A percentile compares a stretch with the other conserved stretches of the same genome.
These are phyloP conservation scores for Sinopyrophorus schimmeli DNA, from an alignment of 2,888 invertebrate species.

Conservation along the genomic window DNA sequence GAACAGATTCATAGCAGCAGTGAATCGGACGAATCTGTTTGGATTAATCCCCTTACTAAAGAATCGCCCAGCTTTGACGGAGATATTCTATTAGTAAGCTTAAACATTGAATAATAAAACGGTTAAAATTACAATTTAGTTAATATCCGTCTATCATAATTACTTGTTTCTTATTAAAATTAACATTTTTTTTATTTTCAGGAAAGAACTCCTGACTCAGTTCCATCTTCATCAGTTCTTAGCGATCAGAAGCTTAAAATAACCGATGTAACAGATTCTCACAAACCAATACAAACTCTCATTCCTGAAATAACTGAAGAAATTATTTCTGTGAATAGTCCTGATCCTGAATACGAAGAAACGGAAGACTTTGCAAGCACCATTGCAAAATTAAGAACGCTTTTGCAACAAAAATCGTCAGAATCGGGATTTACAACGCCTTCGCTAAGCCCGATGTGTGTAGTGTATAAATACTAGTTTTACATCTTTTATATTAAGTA, in stretches of 20 bases:
- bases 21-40: conserved; percentile 46
- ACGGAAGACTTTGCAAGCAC: conserved; percentile 72
- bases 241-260: not conserved
- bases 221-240: not conserved
- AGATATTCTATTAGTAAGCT: conserved; percentile 45
- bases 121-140: no score
- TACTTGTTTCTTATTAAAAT: not conserved
- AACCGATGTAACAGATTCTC: not conserved
- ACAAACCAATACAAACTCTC: conserved; percentile 4
- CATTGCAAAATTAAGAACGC: conserved; percentile 68
- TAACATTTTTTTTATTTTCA: conserved; percentile 1
- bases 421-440: conserved; percentile 52
- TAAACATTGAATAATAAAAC: no score
- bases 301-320: conserved; percentile 37
- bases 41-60: conserved; percentile 50
- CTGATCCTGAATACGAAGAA: conserved; percentile 71
- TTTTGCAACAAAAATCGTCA: conserved; percentile 63
- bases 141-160: not conserved
- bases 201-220: conserved; percentile 21
- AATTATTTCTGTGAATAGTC: conserved; percentile 42
- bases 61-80: conserved; percentile 47
- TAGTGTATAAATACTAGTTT: no score
- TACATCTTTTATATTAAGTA: not conserved
- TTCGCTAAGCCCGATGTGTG: conserved; percentile 53
- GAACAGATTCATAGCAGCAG: conserved; percentile 38